Evolutionary conservation across 2,888 invertebrate species (phyloP).

Genomic region (Linnaemya tessellans): DNA sequence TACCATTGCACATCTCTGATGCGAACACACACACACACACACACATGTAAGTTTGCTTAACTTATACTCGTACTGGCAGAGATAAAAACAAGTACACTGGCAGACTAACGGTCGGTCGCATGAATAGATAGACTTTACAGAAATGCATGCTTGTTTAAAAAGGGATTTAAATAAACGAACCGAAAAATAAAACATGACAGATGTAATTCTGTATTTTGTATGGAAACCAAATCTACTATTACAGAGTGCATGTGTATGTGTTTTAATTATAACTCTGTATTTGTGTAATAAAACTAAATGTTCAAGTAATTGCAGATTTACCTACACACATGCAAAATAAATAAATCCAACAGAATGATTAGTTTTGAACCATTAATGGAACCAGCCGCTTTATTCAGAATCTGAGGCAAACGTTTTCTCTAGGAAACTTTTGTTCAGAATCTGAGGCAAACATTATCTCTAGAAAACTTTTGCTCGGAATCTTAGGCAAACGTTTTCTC

Average conservation of each 20-base stretch:
- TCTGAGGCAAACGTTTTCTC: neutral
- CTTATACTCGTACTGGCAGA: conserved; percentile 39
- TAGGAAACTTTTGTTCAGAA: neutral
- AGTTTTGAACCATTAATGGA: neutral
- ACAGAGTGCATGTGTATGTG: conserved; percentile 1
- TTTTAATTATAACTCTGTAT: conserved; percentile 26
- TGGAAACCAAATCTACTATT: conserved; percentile 47
- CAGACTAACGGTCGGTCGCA: conserved; percentile 5
- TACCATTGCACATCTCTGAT: neutral
- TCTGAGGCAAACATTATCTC: neutral
- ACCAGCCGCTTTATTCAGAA: too few species aligned
- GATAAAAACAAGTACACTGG: conserved; percentile 30
- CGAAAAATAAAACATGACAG: conserved; percentile 72
- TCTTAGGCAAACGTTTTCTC: neutral
- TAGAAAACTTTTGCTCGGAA: neutral
- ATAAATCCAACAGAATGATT: conserved; percentile 33
- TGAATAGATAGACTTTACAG: conserved; percentile 36
- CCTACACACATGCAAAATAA: conserved; percentile 48
- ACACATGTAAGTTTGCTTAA: conserved; percentile 35
- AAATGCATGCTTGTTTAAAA: conserved; percentile 55
- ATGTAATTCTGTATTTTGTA: conserved; percentile 69
- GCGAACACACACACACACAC: neutral
- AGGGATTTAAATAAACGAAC: conserved; percentile 72
- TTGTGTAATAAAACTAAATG: conserved; percentile 67
- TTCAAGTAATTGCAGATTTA: conserved; percentile 67